Conservation (phyloP, 2,888 invertebrate species). For the Gnatocerus cornutus region DNA sequence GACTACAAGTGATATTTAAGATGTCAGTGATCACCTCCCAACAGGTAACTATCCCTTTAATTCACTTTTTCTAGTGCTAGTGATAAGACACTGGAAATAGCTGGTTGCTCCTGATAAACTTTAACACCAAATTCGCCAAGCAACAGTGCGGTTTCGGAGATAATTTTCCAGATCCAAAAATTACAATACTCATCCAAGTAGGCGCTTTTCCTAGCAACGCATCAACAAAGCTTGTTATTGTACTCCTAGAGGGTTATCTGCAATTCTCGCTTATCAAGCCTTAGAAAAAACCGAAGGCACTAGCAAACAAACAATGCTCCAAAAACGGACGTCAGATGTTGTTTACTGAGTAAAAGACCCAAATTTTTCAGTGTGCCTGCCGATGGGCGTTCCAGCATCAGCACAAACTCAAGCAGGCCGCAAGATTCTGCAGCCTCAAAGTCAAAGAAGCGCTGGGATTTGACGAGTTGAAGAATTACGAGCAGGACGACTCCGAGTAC, state of each 20-base stretch:
- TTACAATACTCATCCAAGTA: too few species aligned
- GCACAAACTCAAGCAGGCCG: conserved; percentile 77
- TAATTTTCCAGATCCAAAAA: too few species aligned
- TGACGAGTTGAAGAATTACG: conserved; percentile 61
- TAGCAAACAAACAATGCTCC: not conserved
- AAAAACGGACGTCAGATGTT: not conserved
- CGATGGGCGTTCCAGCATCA: conserved; percentile 82
- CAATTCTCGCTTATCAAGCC: conserved; percentile 2
- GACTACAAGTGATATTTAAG: conserved; percentile 12
- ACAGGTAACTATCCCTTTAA: conserved; percentile 35
- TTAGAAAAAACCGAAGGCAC: not conserved
- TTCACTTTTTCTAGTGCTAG: not conserved
- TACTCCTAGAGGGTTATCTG: conserved; percentile 38
- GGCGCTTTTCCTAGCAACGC: too few species aligned
- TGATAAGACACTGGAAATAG: conserved; percentile 29
- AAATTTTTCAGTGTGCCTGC: conserved; percentile 73
- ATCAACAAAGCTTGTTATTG: conserved; percentile 38
- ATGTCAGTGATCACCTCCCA: conserved; percentile 48
- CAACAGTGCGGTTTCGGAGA: conserved; percentile 21
- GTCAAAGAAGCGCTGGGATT: conserved; percentile 66
- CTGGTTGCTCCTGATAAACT: conserved; percentile 49
- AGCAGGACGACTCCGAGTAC: conserved; percentile 66
- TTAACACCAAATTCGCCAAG: conserved; percentile 43
- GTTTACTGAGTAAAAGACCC: too few species aligned
- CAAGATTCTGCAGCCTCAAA: conserved; percentile 67